Conservation (phyloP, 1,140 invertebrate species). For the Hyposmocoma kahamanoa region DNA sequence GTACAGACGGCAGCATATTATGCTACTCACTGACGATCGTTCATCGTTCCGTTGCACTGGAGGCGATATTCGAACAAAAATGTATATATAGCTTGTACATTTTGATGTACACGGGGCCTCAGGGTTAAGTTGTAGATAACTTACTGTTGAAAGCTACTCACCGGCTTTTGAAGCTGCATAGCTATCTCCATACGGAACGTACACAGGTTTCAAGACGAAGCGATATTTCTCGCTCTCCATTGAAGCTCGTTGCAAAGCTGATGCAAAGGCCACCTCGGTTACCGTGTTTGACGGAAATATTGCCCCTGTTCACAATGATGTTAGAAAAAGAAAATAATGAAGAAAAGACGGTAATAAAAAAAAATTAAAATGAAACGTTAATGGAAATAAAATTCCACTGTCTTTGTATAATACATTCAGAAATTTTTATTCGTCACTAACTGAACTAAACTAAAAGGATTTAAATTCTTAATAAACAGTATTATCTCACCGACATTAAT, state of each 20-base stretch:
- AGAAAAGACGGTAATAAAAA: neutral
- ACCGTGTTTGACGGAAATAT: conserved; percentile 55
- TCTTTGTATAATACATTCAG: neutral
- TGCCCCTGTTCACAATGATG: conserved; percentile 33
- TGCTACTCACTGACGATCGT: no score
- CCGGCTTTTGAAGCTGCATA: conserved; percentile 59
- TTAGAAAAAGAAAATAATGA: neutral
- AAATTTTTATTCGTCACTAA: no score
- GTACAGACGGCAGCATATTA: no score
- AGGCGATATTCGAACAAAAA: no score
- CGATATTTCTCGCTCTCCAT: conserved; percentile 53
- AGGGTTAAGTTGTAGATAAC: neutral
- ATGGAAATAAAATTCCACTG: neutral
- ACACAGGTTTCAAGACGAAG: conserved; percentile 39
- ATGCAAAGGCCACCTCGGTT: conserved; percentile 53
- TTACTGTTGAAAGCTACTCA: conserved; percentile 15
- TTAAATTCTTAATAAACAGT: no score
- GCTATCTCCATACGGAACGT: conserved; percentile 46
- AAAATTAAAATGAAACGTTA: neutral
- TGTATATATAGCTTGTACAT: neutral
- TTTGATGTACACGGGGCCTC: neutral
- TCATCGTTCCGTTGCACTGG: no score
- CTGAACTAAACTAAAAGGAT: no score
- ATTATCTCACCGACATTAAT: conserved; percentile 33
- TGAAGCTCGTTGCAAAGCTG: conserved; percentile 43